Conservation (phyloP, 2,888 invertebrate species). For the Tipula confusa region DNA sequence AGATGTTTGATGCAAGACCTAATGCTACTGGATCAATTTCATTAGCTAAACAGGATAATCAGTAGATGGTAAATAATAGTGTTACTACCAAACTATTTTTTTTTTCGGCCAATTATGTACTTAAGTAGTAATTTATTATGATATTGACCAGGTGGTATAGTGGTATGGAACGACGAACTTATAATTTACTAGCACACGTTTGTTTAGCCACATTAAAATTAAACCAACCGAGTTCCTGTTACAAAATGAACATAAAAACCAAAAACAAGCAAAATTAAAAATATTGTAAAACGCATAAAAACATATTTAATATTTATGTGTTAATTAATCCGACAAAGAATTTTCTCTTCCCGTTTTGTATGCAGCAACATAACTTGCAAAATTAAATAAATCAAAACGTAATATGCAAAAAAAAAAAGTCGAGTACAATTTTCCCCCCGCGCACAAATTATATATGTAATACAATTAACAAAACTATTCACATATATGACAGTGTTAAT, state of each 20-base stretch:
- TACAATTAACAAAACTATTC: background rate
- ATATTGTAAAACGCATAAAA: background rate
- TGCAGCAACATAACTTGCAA: background rate
- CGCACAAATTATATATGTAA: background rate
- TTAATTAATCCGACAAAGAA: background rate
- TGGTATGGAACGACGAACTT: no score
- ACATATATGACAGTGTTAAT: constrained; percentile 8
- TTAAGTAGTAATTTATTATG: no score
- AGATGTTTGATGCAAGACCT: no score
- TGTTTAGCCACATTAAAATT: background rate
- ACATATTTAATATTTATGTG: background rate
- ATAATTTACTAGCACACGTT: background rate
- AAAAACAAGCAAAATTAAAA: background rate
- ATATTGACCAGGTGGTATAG: no score
- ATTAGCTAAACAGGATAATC: no score
- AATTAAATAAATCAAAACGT: background rate
- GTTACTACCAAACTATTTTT: no score
- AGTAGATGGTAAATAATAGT: no score
- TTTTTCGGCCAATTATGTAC: no score
- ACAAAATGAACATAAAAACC: no score
- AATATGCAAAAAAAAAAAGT: background rate
- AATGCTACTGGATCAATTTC: no score
- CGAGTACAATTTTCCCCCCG: background rate
- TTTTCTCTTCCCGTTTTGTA: background rate
- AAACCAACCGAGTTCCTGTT: background rate